Evolutionary conservation across 2,888 invertebrate species (phyloP).

Genomic region (Ormyrus labotus): DNA sequence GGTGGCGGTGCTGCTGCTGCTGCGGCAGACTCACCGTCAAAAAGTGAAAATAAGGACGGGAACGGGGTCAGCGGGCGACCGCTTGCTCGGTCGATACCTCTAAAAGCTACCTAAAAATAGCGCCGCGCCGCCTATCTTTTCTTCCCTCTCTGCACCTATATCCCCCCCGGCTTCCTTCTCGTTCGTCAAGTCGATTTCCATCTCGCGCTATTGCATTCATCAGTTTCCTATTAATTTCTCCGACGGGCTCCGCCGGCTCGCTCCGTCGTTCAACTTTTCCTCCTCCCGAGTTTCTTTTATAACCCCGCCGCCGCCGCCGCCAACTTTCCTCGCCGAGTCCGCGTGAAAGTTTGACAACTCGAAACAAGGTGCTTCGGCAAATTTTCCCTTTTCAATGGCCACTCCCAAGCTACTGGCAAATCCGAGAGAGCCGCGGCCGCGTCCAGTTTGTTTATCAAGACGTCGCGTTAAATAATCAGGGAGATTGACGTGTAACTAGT

Average conservation of each 20-base stretch:
- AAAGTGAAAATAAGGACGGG: constrained; percentile 52
- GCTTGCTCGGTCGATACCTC: constrained; percentile 39
- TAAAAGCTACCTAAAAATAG: constrained; percentile 51
- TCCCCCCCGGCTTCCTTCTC: not conserved
- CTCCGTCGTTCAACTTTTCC: not conserved
- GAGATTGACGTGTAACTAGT: too few species aligned
- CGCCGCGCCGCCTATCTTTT: not conserved
- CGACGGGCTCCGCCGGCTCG: not conserved
- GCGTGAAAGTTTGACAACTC: not conserved
- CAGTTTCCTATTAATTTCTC: constrained; percentile 28
- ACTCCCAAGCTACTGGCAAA: too few species aligned
- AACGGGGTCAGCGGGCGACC: constrained; percentile 46
- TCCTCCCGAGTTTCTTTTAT: not conserved
- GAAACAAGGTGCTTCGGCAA: not conserved
- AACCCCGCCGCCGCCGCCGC: too few species aligned
- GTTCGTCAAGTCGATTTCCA: constrained; percentile 23
- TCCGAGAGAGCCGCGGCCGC: too few species aligned
- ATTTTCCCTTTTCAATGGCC: not conserved
- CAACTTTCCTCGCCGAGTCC: not conserved
- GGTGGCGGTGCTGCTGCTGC: not conserved
- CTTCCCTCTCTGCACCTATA: not conserved
- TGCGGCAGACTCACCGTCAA: constrained; percentile 22
- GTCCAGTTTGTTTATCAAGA: too few species aligned
- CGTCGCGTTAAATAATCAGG: too few species aligned
- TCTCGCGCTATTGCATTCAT: not conserved